phyloP scores from a whole-genome alignment of 2,113 vertebrate species.

The Rousettus leschenaultii region DNA sequence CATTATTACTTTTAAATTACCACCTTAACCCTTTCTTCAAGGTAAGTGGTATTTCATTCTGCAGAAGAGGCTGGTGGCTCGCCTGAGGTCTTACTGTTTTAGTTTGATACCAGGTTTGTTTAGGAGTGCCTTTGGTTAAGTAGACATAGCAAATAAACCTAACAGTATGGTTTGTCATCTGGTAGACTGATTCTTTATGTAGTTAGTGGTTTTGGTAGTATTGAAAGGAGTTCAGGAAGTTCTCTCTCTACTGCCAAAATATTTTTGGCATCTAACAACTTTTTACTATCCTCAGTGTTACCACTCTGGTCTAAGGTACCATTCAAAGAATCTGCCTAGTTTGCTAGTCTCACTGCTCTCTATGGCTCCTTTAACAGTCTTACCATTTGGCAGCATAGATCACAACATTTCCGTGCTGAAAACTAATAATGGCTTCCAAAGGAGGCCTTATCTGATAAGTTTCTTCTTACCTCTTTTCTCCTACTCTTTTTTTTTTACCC shows the following conservation, averaged over 20 bases:
- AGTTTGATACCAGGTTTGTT: slow-evolving; percentile 24
- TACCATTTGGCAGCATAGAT: not conserved
- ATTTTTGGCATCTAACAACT: not conserved
- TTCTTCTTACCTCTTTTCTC: not conserved
- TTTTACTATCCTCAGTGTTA: not conserved
- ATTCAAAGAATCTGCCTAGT: not conserved
- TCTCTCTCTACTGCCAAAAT: not conserved
- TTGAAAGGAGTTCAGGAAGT: not conserved
- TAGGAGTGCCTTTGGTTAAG: not conserved
- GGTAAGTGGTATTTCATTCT: slow-evolving; percentile 3
- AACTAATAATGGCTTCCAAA: not conserved
- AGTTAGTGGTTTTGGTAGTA: not conserved
- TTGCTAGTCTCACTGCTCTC: not conserved
- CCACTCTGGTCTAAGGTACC: not conserved
- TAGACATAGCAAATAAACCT: not conserved
- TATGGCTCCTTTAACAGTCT: not conserved
- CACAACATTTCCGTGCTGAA: not conserved
- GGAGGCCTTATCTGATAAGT: not conserved
- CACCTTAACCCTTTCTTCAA: not conserved
- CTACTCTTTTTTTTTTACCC: not conserved
- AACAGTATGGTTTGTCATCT: not conserved
- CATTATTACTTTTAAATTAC: slow-evolving; percentile 24
- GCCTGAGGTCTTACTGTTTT: not conserved
- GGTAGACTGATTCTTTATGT: not conserved
- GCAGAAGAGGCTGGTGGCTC: not conserved